Percentiles rank a stretch among this genome's conserved stretches.
phyloP scores from a whole-genome alignment of 2,113 vertebrate species.

The Odontesthes bonariensis region DNA sequence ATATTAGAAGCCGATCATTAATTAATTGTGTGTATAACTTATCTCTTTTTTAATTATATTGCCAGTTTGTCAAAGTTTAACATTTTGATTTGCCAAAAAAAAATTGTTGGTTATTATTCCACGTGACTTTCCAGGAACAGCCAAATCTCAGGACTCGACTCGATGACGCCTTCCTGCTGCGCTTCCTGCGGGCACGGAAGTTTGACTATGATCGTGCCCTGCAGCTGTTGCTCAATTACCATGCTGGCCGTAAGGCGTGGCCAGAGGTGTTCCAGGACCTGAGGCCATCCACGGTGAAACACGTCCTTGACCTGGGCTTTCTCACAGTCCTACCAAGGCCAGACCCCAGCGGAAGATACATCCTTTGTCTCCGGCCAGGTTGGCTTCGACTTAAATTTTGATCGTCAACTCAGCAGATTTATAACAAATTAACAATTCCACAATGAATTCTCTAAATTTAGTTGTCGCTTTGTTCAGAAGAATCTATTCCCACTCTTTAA shows the following conservation, averaged over 20 bases:
- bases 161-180: slow-evolving; percentile 93
- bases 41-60: too few relatives aligned
- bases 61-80: too few relatives aligned
- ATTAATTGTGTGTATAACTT: too few relatives aligned
- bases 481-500: background rate
- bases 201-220: slow-evolving; percentile 97
- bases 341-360: slow-evolving; percentile 90
- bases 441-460: background rate
- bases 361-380: slow-evolving; percentile 96
- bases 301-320: slow-evolving; percentile 93
- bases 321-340: slow-evolving; percentile 92
- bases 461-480: background rate
- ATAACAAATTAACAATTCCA: background rate
- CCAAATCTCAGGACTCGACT: slow-evolving; percentile 90
- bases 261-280: slow-evolving; percentile 95
- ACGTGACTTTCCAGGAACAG: slow-evolving; percentile 88
- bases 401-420: slow-evolving; percentile 1
- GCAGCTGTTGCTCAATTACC: slow-evolving; percentile 96
- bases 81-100: too few relatives aligned
- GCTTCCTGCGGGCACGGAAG: slow-evolving; percentile 97
- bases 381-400: background rate
- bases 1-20: too few relatives aligned
- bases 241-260: slow-evolving; percentile 91
- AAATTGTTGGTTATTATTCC: too few relatives aligned
- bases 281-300: slow-evolving; percentile 90